A percentile compares a stretch with the other conserved stretches of the same genome.
Conservation (phyloP, 2,888 invertebrate species). For the Epistrophella euchroma region DNA sequence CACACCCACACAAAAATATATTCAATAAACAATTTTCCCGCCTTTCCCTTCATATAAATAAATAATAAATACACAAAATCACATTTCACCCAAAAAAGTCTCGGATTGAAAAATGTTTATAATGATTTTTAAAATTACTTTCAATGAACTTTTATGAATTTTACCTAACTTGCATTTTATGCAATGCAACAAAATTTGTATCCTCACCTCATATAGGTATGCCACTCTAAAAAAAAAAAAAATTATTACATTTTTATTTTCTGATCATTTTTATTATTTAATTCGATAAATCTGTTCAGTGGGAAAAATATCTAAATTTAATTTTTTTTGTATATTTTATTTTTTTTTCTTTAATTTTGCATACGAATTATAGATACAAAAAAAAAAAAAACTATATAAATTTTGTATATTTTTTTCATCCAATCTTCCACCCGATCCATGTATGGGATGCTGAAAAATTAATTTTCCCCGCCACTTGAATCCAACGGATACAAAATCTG, state of each 20-base stretch:
- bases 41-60: neutral
- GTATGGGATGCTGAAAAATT: conserved; percentile 82
- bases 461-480: conserved; percentile 74
- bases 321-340: conserved; percentile 67
- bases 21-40: conserved; percentile 12
- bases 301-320: conserved; percentile 72
- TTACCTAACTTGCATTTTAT: neutral
- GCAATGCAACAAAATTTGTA: conserved; percentile 9
- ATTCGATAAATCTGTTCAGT: conserved; percentile 55
- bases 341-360: conserved; percentile 48
- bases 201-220: conserved; percentile 46
- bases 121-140: conserved; percentile 7
- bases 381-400: conserved; percentile 52
- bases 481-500: conserved; percentile 78
- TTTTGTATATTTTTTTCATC: conserved; percentile 69
- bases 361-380: conserved; percentile 58
- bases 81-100: conserved; percentile 36
- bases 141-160: neutral
- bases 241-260: conserved; percentile 51
- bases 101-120: conserved; percentile 8
- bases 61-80: neutral
- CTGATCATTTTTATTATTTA: conserved; percentile 39
- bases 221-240: conserved; percentile 31
- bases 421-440: conserved; percentile 82
- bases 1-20: conserved; percentile 20